Evolutionary conservation across 2,113 vertebrate species (phyloP), one percentile per base, ranked within the genome.

Genomic region (Trematocara nigrifrons): DNA sequence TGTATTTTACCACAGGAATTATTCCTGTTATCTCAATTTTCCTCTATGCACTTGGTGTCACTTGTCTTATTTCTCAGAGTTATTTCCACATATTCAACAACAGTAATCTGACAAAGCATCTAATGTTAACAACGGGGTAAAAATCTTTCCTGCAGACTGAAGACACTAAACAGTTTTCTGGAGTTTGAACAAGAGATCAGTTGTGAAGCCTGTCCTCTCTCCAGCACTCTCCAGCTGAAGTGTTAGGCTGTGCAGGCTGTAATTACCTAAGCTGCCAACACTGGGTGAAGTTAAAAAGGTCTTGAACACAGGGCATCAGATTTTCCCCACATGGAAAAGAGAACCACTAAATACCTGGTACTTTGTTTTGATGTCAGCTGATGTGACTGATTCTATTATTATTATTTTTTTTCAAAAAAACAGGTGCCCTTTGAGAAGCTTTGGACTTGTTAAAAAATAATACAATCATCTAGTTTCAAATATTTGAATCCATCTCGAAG

Each of bases 211-310:
- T 26, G 38, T 71, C 80, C 66, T 84, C 33, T 22, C 42, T 29
- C 10, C 45, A 26, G 54, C 64, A 71, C 45, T 35, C 79, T 69
- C 49, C 45, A n/a, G 47, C 64, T 26, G 18, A 83, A 79, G 79
- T 80, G 49, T 53, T 38, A 8, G 45, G n/a, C 42, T 82, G 69
- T 35, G 35, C 29, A 38, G 40, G 12, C 26, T 84, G 40, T 86
- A 83, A 92, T 89, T 91, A 87, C 82, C 40, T 31, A 40, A 79
- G 22, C 64, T 83, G 57, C 69, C 61, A 81, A 42, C 66, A 76
- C 85, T 20, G 76, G 81, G 42, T 82, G 29, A 89, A 76, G 86
- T 64, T 86, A 76, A 87, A 29, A 3, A 82, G 82, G 66, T 54
- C 69, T 82, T 26, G 31, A 84, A 81, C 53, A 76, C 47, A 61